These are phyloP conservation scores for Chrysopilus asiliformis DNA, from an alignment of 2,888 invertebrate genomes.

Conservation along the genomic window DNA sequence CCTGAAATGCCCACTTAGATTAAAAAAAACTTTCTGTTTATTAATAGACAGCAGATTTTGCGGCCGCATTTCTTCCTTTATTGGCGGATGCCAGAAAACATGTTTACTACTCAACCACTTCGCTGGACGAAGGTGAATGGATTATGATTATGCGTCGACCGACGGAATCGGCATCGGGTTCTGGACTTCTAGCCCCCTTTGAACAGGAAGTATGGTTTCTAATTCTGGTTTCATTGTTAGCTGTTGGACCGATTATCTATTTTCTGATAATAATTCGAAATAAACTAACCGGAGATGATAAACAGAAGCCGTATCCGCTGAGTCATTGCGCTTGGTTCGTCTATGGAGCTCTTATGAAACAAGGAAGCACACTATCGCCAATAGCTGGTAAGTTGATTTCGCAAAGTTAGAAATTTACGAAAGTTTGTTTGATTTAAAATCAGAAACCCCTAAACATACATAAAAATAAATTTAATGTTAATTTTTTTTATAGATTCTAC, in stretches of 20 bases:
- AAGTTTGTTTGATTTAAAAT: background rate
- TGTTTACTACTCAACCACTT: constrained; percentile 44
- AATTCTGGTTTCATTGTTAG: constrained; percentile 54
- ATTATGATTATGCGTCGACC: constrained; percentile 70
- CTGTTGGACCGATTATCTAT: constrained; percentile 68
- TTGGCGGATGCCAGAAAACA: constrained; percentile 42
- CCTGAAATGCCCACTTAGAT: too few relatives aligned
- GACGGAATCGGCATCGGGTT: constrained; percentile 65
- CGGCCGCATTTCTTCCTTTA: constrained; percentile 62
- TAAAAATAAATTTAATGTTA: too few relatives aligned
- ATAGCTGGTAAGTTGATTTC: constrained; percentile 49
- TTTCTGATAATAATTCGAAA: constrained; percentile 50
- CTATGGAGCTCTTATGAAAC: constrained; percentile 76
- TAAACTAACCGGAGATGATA: constrained; percentile 45
- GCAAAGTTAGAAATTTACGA: background rate
- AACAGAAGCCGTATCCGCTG: constrained; percentile 45
- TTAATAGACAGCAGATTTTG: constrained; percentile 59
- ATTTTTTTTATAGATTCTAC: constrained; percentile 81
- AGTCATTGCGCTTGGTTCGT: constrained; percentile 74
- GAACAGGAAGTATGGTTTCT: constrained; percentile 57
- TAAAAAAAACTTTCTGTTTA: too few relatives aligned
- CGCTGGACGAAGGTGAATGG: constrained; percentile 63
- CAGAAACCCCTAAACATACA: too few relatives aligned
- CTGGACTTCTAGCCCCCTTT: constrained; percentile 72
- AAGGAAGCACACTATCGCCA: constrained; percentile 70